These are phyloP conservation scores for Nasonovia ribisnigri DNA, from an alignment of 2,888 invertebrate genomes.

Conservation along the genomic window DNA sequence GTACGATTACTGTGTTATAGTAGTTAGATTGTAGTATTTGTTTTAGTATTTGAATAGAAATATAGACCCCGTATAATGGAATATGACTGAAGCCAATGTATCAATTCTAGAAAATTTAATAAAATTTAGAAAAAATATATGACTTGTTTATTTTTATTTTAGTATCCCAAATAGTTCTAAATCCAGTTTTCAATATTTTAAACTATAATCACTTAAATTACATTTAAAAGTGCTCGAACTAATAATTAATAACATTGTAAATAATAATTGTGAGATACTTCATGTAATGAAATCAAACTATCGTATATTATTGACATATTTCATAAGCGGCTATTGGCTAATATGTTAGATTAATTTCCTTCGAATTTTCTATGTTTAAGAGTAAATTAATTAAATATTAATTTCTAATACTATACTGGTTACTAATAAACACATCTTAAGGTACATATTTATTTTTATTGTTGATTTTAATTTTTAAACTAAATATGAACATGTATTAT, in stretches of 20 bases:
- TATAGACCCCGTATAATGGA: neutral
- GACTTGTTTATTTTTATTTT: neutral
- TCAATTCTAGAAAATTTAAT: neutral
- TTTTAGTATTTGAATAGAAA: slow-evolving; percentile 22
- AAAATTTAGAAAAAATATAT: neutral
- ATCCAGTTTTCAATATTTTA: neutral
- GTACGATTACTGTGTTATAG: neutral
- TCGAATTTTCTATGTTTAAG: neutral
- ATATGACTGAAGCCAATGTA: neutral
- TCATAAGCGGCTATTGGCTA: neutral
- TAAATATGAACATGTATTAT: neutral
- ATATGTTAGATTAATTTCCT: neutral
- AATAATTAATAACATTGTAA: neutral
- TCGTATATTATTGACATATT: neutral
- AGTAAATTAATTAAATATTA: neutral
- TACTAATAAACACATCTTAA: neutral
- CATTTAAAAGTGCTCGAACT: neutral
- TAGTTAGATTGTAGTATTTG: slow-evolving; percentile 24
- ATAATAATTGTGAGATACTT: neutral
- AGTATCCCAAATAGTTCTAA: neutral
- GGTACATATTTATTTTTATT: neutral
- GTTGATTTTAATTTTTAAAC: neutral
- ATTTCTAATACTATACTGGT: neutral
- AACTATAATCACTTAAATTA: neutral
- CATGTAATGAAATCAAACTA: neutral